Percentiles rank a stretch among this genome's conserved stretches.
Conservation (phyloP, 37 sponge, comb jelly and placozoan genomes). For the Cladorhizidae sp. region DNA sequence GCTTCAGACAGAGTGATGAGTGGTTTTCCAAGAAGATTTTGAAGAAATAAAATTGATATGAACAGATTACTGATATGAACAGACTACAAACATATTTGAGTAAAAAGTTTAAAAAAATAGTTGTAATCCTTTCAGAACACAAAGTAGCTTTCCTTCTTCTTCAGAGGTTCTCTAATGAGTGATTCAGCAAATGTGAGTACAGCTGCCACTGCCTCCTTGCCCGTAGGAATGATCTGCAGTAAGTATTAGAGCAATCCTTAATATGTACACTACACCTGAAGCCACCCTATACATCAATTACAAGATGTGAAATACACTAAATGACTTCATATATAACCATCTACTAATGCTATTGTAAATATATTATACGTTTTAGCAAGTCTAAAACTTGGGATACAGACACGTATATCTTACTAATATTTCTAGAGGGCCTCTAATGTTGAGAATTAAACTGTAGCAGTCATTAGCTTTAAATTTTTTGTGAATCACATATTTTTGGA, state of each 20-base stretch:
- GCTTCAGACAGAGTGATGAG: constrained; percentile 76
- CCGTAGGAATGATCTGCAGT: constrained; percentile 67
- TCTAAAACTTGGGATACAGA: too few relatives aligned
- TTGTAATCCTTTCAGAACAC: too few relatives aligned
- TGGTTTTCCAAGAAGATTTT: constrained; percentile 76
- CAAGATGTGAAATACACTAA: background rate
- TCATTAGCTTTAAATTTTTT: background rate
- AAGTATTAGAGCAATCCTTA: background rate
- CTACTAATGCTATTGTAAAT: background rate
- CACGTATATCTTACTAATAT: too few relatives aligned
- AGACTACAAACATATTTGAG: too few relatives aligned
- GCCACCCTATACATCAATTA: background rate
- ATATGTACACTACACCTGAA: too few relatives aligned
- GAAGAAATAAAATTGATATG: background rate
- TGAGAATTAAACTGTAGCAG: too few relatives aligned
- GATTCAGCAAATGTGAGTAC: constrained; percentile 40
- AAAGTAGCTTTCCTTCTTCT: background rate
- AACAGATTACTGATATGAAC: background rate
- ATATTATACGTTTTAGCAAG: background rate
- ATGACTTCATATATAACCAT: background rate
- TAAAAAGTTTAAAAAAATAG: too few relatives aligned
- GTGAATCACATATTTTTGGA: background rate
- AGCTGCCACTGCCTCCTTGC: constrained; percentile 58
- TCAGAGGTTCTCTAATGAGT: constrained; percentile 22
- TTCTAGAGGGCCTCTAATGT: too few relatives aligned